Conservation (phyloP, 2,888 invertebrate genomes). For the Sepioteuthis lessoniana region DNA sequence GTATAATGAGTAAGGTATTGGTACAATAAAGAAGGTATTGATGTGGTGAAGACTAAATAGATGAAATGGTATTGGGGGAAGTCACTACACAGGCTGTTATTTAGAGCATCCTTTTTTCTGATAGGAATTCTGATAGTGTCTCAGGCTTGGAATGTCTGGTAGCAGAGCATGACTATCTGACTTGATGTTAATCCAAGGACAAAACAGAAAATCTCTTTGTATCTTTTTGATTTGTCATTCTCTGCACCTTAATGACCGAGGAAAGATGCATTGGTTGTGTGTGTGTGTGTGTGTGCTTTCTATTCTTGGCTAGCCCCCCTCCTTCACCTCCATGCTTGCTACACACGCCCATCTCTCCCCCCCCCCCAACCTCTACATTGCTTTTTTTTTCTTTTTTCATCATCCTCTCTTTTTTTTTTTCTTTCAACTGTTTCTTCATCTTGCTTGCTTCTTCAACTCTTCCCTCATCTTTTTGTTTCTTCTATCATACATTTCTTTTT, state of each 20-base stretch:
- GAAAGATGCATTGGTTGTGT: neutral
- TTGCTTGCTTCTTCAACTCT: slow-evolving; percentile 26
- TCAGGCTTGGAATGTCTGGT: slow-evolving; percentile 4
- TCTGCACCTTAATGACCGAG: neutral
- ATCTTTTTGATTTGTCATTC: neutral
- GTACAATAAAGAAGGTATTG: neutral
- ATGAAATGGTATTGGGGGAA: neutral
- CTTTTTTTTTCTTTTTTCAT: neutral
- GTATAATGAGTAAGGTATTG: neutral
- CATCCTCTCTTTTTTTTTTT: no score
- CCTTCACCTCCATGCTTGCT: neutral
- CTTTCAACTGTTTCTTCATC: neutral
- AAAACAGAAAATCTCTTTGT: neutral
- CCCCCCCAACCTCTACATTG: no score
- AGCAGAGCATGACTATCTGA: slow-evolving; percentile 18
- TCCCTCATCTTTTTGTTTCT: neutral
- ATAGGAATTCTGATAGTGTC: slow-evolving; percentile 9
- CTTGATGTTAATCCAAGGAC: neutral
- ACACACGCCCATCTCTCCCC: neutral
- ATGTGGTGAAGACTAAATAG: neutral
- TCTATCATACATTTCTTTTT: neutral
- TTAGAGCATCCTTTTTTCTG: slow-evolving; percentile 25
- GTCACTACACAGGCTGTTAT: neutral
- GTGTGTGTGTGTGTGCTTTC: neutral
- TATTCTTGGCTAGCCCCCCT: neutral